Base-by-base conservation (phyloP, 2,113 vertebrate species). In the Mobula birostris region DNA sequence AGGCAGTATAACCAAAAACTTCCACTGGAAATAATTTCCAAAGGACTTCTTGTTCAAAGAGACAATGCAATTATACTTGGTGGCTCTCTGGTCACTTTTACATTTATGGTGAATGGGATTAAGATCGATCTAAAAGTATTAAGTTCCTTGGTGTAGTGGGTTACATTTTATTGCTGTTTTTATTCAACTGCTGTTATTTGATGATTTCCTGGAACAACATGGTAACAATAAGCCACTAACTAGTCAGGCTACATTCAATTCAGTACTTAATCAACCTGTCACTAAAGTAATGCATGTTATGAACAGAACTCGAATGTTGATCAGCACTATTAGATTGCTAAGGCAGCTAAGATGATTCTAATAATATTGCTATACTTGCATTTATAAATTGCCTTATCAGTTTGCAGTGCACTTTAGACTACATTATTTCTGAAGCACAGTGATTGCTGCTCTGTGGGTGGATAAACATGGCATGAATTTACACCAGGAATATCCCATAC, bases 351-450 rank as follows among this genome's bases (percentile, higher is more conserved):
- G 82, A 85, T 27, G 56, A 61, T 87, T 87, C 83, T 87, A 48
- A 48, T 48, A 48, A 48, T 48, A 48, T 61, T 87, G 11, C 83
- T 87, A 29, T 61, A 87, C 56, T n/a, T 61, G 56, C 83, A 87
- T 63, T 87, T 87, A 61, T 87, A 87, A 87, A 87, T 61, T 27
- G 83, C 56, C 56, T 61, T 87, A 87, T 61, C 83, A 63, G 83
- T 87, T 87, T 87, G 83, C 58, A 87, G 83, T 29, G 83, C 83
- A 87, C 83, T 87, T 87, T 27, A 87, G 56, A 87, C 83, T 14
- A 14, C 58, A 63, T 87, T 87, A 87, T 87, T 87, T 87, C 83
- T 87, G 83, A 63, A 87, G 83, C 29, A 56, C 83, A 63, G 83
- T 24, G 29, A 61, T 29, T 87, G 83, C 27, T 58, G 58, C 58